Percentiles rank a stretch among this genome's conserved stretches.
Conservation (phyloP, 2,113 vertebrate species). For the Ammospiza nelsoni region DNA sequence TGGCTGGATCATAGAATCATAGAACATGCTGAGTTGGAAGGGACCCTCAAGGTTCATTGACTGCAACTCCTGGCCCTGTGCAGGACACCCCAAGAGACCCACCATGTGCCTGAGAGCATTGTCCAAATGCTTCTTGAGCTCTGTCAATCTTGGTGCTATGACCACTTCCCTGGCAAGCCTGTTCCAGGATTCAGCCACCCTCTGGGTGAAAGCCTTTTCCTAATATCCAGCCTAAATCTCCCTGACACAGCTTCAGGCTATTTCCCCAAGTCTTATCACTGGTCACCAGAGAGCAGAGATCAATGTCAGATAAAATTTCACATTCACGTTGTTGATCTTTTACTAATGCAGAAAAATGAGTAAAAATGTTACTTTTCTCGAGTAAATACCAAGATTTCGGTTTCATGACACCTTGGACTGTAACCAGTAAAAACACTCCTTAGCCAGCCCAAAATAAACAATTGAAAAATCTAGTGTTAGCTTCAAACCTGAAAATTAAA, state of each 20-base stretch:
- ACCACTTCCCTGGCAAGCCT: not conserved
- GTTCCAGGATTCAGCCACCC: not conserved
- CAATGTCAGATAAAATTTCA: not conserved
- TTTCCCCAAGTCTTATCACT: not conserved
- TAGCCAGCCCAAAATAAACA: not conserved
- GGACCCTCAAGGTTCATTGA: not conserved
- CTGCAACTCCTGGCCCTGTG: not conserved
- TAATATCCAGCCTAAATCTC: not conserved
- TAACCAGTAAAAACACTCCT: not conserved
- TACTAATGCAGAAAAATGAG: not conserved
- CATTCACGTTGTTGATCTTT: accelerated
- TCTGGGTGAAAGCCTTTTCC: not conserved
- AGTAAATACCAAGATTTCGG: not conserved
- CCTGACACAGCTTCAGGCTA: not conserved
- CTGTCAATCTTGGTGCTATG: not conserved
- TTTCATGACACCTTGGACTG: not conserved
- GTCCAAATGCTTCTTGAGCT: not conserved
- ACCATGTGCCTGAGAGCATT: not conserved
- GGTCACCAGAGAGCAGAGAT: not conserved
- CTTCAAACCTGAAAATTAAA: not conserved
- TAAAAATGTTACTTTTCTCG: not conserved
- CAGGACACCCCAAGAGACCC: too few relatives aligned
- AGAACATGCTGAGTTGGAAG: not conserved
- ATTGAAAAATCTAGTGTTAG: not conserved
- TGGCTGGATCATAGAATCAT: not conserved